Evolutionary conservation across 2,888 invertebrate genomes (phyloP), one percentile per base, ranked within the genome.

Genomic region (Drosophila niveifrons): DNA sequence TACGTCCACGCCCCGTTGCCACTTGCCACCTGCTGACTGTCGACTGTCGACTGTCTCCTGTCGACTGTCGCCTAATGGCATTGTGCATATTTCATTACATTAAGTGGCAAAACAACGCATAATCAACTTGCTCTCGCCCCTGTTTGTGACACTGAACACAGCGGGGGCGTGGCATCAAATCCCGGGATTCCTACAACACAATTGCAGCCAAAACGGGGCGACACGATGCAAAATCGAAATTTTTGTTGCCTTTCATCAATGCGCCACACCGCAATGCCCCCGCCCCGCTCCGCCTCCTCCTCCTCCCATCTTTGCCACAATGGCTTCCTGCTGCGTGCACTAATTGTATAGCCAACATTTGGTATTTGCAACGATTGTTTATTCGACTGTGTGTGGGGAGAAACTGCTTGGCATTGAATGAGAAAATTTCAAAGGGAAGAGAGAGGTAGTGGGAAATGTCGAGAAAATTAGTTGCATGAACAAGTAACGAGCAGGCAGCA

Each of bases 41-140:
- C 10, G 36, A 11, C 29, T 18, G 44, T 18, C 31, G 50, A 28
- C 56, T 52, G 59, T 36, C 56, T 47, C 51, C 62, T 85, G 44
- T 18, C 31, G 50, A 28, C 56, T 52, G 59, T 36, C 56, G 50
- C 51, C 62, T 85, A 85, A 85, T 86, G 84, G 87, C 74, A 79
- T 87, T 81, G 77, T 86, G 84, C 87, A 85, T 85, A 88, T 85
- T 85, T 88, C 85, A 85, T 85, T 84, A 88, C 71, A 85, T 85
- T 86, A 88, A 85, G 87, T 85, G 89, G 77, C 81, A 79, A 83
- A 88, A 85, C 87, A 88, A 77, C 69, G 87, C 81, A 88, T 85
- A 86, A 88, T 88, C 84, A 86, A 83, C 87, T 72, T 53, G 77
- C 43, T 51, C 57, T 64, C 61, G 28, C 8, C 50, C 61, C 77